phyloP scores from a whole-genome alignment of 2,888 invertebrate genomes.

The Drosophila hawaiiensis region DNA sequence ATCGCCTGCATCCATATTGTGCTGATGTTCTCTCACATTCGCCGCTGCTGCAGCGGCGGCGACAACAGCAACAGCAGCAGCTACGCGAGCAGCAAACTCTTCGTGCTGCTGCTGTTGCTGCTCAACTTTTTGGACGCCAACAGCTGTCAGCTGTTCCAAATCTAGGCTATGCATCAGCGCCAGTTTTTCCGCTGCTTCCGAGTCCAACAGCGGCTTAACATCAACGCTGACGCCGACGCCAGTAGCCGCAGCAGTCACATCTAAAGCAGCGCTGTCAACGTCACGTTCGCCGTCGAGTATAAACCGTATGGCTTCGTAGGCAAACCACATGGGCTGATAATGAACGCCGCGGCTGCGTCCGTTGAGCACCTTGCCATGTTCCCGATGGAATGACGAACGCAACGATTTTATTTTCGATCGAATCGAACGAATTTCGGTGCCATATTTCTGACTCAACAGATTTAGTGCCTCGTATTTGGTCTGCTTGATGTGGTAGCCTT shows the following conservation, averaged over 20 bases:
- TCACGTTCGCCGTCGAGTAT: constrained; percentile 83
- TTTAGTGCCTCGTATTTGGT: constrained; percentile 84
- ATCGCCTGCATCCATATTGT: constrained; percentile 44
- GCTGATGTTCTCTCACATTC: constrained; percentile 52
- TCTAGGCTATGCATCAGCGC: constrained; percentile 72
- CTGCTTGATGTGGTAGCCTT: constrained; percentile 84
- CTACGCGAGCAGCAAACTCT: constrained; percentile 68
- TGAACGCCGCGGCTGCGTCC: constrained; percentile 82
- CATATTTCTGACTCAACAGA: constrained; percentile 81
- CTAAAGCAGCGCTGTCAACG: constrained; percentile 44
- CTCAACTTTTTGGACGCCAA: constrained; percentile 45
- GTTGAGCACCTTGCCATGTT: constrained; percentile 84
- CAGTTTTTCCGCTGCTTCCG: constrained; percentile 69
- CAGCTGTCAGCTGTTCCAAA: constrained; percentile 72
- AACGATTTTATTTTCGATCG: constrained; percentile 84
- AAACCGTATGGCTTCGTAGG: constrained; percentile 84
- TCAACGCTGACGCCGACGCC: constrained; percentile 20
- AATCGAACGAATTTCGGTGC: constrained; percentile 84
- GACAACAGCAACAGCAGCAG: constrained; percentile 69
- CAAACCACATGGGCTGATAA: constrained; percentile 85
- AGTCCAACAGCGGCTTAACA: constrained; percentile 31
- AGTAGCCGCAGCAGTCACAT: constrained; percentile 39
- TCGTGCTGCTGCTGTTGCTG: constrained; percentile 53
- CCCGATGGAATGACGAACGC: constrained; percentile 84
- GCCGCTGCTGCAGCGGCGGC: constrained; percentile 68